A percentile compares a stretch with the other conserved stretches of the same genome.
Evolutionary conservation across 2,113 vertebrate genomes (phyloP).

Genomic region (Clinocottus analis): DNA sequence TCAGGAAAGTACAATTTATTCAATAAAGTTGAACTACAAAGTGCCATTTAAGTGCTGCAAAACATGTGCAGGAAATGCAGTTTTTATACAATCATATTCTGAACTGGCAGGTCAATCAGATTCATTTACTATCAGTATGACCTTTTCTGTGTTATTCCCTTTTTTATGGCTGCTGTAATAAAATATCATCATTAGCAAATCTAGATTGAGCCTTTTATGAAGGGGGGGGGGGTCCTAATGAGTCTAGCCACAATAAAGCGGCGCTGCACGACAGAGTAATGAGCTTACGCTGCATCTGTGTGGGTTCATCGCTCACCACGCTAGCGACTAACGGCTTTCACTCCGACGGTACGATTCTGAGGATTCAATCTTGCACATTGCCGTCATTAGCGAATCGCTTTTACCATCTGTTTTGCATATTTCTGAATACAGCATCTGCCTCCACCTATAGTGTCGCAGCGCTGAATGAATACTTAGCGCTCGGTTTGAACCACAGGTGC

Average conservation of each 20-base stretch:
- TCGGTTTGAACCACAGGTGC: background rate
- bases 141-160: conserved; percentile 18
- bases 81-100: conserved; percentile 24
- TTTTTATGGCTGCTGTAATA: conserved; percentile 29
- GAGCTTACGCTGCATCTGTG: conserved; percentile 25
- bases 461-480: background rate
- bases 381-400: conserved; percentile 3
- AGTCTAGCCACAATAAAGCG: conserved; percentile 46
- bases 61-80: background rate
- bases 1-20: too few species aligned
- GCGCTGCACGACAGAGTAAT: conserved; percentile 7
- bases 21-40: too few species aligned
- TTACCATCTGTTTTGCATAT: conserved; percentile 4
- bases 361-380: background rate
- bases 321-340: conserved; percentile 12
- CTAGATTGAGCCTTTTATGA: conserved; percentile 25
- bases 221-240: conserved; percentile 20
- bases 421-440: background rate
- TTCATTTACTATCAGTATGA: conserved; percentile 1
- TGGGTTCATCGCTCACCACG: conserved; percentile 16
- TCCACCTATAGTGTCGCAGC: background rate
- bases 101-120: conserved; percentile 24
- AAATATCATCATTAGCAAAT: conserved; percentile 39
- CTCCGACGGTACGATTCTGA: background rate
- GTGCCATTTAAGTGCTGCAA: too few species aligned